Base-by-base conservation (phyloP, 2,888 invertebrate genomes). In the Amblyjoppa fuscipennis region DNA sequence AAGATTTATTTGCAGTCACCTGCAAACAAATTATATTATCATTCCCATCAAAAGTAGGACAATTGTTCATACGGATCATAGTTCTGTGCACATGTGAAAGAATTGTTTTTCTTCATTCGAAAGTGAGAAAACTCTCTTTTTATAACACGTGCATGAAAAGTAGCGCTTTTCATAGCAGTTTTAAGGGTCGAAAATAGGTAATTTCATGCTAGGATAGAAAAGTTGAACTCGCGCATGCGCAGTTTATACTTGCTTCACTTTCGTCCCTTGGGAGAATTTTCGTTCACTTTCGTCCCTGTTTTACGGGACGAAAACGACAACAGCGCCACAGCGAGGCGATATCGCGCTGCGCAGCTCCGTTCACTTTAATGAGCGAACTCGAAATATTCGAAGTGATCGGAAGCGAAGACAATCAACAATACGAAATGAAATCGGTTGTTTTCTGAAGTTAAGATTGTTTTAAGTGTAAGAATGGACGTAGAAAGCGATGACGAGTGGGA, bases 231-330 rank as follows among this genome's bases (percentile, higher is more conserved):
- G 73, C 73, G 73, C 51, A 51, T 73, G 73, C 73, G 73, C 51
- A 73, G 28, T 73, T 11, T 51, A 51, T 16, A 73, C n/a, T 28
- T 51, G 51, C 31, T 73, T 41, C 73, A 53, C 73, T 73, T 73
- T 73, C 53, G 53, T 20, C 73, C 53, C 73, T 49, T 73, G 73
- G 73, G 73, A 51, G 73, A 73, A 73, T 28, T 53, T 49, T 73
- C 41, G 73, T 73, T 73, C 53, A 73, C 73, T 73, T 73, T 53
- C 73, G 51, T 20, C 73, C 53, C 73, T 70, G 73, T 49, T 49
- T 73, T 73, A 16, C 51, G 51, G 51, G 13, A 73, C 73, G 73
- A 49, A 73, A 73, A 53, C 51, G 73, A 73, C 25, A 69, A 69
- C 69, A 69, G 69, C 69, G 38, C 38, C 69, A 49, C 9, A 69